Base-by-base conservation (phyloP, 2,888 invertebrate species). In the Taenaris catops region DNA sequence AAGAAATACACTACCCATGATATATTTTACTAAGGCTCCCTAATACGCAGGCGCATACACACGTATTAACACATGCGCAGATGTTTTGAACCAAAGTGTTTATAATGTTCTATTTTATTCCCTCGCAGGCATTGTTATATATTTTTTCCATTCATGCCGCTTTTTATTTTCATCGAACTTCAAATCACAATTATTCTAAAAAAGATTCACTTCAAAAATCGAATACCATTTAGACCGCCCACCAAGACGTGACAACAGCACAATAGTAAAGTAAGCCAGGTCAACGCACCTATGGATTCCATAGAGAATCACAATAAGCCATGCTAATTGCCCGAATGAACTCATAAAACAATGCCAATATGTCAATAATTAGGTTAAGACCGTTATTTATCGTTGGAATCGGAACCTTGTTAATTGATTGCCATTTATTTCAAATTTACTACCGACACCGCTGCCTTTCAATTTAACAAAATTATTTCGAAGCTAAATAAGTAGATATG, bases 281-380 rank as follows among this genome's bases (percentile, higher is more conserved):
- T 43, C 42, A 43, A 28, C 36, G 32, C 25, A 42, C 41, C 38
- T 36, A 26, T 41, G 32, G 41, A 38, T 38, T 34, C 41, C 26
- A 38, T 41, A 26, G 38, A 26, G 26, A 29, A 12, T 29, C 20
- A 26, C 26, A 33, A 39, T 43, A 31, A 43, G 37, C 47, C 34
- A 38, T 46, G 26, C 38, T 27, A 24, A 41, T 29, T 29, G 39
- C 18, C 34, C 24, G 38, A 52, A 48, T 46, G 49, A 54, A 49
- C 56, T 45, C 57, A 58, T 66, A 62, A 59, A 65, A 58, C 53
- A 62, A 65, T 63, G 55, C 55, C 56, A 64, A 63, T 57, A 56
- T 49, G 45, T 50, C 38, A 42, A 51, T 55, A 73, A 74, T 68
- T 66, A 72, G 75, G 72, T 71, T 71, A 75, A 74, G 59, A 44